phyloP scores from a whole-genome alignment of 2,888 invertebrate genomes.

The Sinohyriopsis cumingii region DNA sequence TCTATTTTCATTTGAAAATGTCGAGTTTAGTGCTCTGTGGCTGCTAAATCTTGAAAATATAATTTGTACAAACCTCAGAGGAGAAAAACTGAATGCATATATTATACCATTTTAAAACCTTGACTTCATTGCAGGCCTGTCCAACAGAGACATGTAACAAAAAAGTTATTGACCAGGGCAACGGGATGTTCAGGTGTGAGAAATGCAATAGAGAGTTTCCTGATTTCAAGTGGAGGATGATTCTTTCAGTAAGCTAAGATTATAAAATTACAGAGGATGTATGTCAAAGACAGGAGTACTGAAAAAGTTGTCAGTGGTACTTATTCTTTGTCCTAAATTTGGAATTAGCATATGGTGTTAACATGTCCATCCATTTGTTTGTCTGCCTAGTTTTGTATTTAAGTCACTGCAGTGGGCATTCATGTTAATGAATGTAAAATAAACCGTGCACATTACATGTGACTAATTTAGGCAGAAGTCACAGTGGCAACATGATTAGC shows the following conservation, averaged over 20 bases:
- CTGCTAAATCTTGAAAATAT: too few species aligned
- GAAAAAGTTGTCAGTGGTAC: too few species aligned
- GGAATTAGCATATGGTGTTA: background rate
- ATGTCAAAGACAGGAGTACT: too few species aligned
- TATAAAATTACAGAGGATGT: background rate
- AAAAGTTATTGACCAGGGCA: constrained; percentile 91
- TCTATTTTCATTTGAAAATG: too few species aligned
- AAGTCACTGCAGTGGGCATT: too few species aligned
- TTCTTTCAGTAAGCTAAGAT: constrained; percentile 80
- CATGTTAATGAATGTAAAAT: too few species aligned
- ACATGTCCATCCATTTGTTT: background rate
- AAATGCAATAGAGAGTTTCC: constrained; percentile 91
- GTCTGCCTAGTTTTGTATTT: background rate
- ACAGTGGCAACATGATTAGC: too few species aligned
- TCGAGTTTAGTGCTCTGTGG: too few species aligned
- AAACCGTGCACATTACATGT: too few species aligned
- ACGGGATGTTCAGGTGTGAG: constrained; percentile 93
- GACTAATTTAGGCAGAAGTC: too few species aligned
- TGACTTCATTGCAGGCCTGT: constrained; percentile 79
- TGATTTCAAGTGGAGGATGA: constrained; percentile 88
- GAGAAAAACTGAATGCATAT: too few species aligned
- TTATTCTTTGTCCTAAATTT: background rate
- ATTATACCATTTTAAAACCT: background rate
- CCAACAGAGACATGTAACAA: constrained; percentile 93
- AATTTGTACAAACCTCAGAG: too few species aligned